Conservation (phyloP, 2,797 vertebrate genomes). For the Labroides dimidiatus region DNA sequence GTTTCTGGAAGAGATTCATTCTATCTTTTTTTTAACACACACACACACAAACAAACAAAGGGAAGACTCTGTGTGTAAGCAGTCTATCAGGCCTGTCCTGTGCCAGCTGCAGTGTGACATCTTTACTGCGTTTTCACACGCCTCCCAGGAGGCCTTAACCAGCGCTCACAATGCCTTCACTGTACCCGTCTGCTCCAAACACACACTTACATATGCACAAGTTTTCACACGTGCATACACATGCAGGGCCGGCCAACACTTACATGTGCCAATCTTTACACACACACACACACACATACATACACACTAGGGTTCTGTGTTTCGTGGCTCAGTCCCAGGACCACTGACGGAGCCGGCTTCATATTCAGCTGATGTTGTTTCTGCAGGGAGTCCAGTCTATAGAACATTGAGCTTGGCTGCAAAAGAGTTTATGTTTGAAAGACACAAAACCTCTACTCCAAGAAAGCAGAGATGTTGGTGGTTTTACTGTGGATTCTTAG, state of each 20-base stretch:
- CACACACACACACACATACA: slow-evolving; percentile 14
- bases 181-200: slow-evolving; percentile 65
- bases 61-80: slow-evolving; percentile 50
- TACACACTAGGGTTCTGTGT: slow-evolving; percentile 48
- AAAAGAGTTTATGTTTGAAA: slow-evolving; percentile 24
- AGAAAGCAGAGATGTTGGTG: slow-evolving; percentile 11
- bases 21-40: slow-evolving; percentile 24
- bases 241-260: slow-evolving; percentile 48
- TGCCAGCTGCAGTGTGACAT: slow-evolving; percentile 78
- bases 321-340: slow-evolving; percentile 58
- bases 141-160: slow-evolving; percentile 58
- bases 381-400: slow-evolving; percentile 26
- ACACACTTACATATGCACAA: slow-evolving; percentile 52
- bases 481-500: slow-evolving; percentile 35
- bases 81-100: slow-evolving; percentile 67
- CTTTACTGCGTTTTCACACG: slow-evolving; percentile 81
- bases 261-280: slow-evolving; percentile 43
- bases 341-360: slow-evolving; percentile 58
- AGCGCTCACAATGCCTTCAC: slow-evolving; percentile 72
- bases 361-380: slow-evolving; percentile 59
- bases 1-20: slow-evolving; percentile 29
- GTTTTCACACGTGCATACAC: slow-evolving; percentile 37
- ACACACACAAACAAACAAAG: slow-evolving; percentile 49
- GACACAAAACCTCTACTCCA: slow-evolving; percentile 31
- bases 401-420: slow-evolving; percentile 35